Evolutionary conservation across 1,140 invertebrate genomes (phyloP).

Genomic region (Pogonomyrmex barbatus): DNA sequence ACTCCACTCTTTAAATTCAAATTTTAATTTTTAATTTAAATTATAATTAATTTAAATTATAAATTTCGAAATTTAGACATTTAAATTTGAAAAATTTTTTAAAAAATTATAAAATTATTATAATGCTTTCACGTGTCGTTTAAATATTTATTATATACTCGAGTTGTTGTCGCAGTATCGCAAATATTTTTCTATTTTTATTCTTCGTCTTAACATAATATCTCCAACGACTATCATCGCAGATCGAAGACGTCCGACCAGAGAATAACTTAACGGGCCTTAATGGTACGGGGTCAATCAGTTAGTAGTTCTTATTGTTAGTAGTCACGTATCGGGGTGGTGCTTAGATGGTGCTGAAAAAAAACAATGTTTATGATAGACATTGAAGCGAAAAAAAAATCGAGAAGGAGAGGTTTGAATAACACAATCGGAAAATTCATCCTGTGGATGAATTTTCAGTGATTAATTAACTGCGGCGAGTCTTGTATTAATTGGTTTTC

Average conservation of each 20-base stretch:
- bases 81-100: background rate
- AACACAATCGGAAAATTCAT: slow-evolving; percentile 37
- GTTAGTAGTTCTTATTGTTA: slow-evolving; percentile 64
- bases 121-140: background rate
- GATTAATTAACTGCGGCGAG: slow-evolving; percentile 61
- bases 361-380: slow-evolving; percentile 59
- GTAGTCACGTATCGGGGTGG: slow-evolving; percentile 71
- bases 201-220: background rate
- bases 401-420: background rate
- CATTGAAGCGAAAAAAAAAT: slow-evolving; percentile 26
- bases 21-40: background rate
- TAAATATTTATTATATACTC: slow-evolving; percentile 5
- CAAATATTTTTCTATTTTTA: slow-evolving; percentile 40
- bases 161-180: background rate
- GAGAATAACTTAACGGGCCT: slow-evolving; percentile 67
- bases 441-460: slow-evolving; percentile 54
- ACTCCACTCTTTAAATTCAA: too few relatives aligned
- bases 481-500: slow-evolving; percentile 73
- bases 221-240: slow-evolving; percentile 9
- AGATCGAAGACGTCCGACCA: slow-evolving; percentile 66
- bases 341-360: slow-evolving; percentile 73
- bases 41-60: background rate
- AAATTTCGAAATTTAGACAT: background rate
- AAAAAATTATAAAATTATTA: background rate
- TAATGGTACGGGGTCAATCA: slow-evolving; percentile 71